phyloP scores from a whole-genome alignment of 2,113 vertebrate species.

The Dipodomys merriami region DNA sequence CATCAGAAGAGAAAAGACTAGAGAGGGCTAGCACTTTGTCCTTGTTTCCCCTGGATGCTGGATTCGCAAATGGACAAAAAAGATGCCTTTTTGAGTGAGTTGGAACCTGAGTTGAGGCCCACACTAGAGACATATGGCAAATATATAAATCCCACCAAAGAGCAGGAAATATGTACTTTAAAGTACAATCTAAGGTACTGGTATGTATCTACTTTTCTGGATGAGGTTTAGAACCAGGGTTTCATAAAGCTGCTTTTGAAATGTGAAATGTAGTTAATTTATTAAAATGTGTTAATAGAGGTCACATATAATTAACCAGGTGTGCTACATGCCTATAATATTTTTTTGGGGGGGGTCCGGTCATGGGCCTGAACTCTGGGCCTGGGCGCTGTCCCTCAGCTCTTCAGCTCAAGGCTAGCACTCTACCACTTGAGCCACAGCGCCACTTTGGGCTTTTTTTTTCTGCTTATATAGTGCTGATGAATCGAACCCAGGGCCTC shows the following conservation, averaged over 20 bases:
- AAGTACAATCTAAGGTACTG: neutral
- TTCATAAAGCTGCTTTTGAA: neutral
- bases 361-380: too few species aligned
- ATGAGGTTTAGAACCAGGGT: neutral
- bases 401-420: too few species aligned
- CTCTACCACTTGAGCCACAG: too few species aligned
- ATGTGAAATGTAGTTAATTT: neutral
- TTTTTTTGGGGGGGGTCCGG: too few species aligned
- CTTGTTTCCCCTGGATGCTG: neutral
- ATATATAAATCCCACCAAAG: neutral
- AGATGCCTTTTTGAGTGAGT: neutral
- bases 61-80: neutral
- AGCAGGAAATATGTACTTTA: conserved; percentile 3
- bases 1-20: neutral
- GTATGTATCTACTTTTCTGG: neutral
- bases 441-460: too few species aligned
- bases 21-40: neutral
- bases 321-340: neutral
- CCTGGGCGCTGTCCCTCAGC: too few species aligned
- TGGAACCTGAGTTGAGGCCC: neutral
- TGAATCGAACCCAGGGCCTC: too few species aligned
- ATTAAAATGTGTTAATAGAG: neutral
- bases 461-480: too few species aligned
- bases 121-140: neutral
- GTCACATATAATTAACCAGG: neutral